Evolutionary conservation across 2,888 invertebrate species (phyloP).

Genomic region (Catotricha subobsoleta): DNA sequence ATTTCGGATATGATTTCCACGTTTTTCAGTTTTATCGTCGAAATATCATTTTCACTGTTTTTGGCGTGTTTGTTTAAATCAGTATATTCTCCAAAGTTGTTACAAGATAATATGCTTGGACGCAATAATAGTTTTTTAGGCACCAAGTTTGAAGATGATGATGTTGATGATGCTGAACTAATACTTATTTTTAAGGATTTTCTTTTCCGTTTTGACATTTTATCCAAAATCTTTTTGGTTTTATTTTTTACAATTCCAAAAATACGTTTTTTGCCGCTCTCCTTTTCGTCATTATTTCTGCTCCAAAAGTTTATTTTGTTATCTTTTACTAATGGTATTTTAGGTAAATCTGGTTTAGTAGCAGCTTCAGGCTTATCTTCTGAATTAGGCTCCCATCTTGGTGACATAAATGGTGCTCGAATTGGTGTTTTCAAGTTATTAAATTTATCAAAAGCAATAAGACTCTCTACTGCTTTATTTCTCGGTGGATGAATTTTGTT

Average conservation of each 20-base stretch:
- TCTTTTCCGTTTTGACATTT: constrained; percentile 4
- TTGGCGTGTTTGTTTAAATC: neutral
- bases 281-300: neutral
- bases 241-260: constrained; percentile 1
- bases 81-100: neutral
- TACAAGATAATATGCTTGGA: constrained; percentile 19
- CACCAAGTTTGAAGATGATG: neutral
- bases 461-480: constrained; percentile 1
- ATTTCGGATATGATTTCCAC: no score
- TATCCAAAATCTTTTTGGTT: neutral
- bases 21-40: no score
- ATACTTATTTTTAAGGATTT: constrained; percentile 1
- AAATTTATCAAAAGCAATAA: neutral
- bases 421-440: neutral
- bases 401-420: constrained; percentile 1
- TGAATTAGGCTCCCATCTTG: constrained; percentile 1
- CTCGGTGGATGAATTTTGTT: neutral
- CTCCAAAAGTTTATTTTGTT: constrained; percentile 4
- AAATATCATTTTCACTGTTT: neutral
- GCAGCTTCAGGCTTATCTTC: neutral
- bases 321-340: neutral
- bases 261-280: neutral
- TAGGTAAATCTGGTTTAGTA: neutral
- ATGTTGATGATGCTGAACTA: neutral
- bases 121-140: constrained; percentile 16